Evolutionary conservation across 2,888 invertebrate genomes (phyloP).

Genomic region (Tribolium freemani): DNA sequence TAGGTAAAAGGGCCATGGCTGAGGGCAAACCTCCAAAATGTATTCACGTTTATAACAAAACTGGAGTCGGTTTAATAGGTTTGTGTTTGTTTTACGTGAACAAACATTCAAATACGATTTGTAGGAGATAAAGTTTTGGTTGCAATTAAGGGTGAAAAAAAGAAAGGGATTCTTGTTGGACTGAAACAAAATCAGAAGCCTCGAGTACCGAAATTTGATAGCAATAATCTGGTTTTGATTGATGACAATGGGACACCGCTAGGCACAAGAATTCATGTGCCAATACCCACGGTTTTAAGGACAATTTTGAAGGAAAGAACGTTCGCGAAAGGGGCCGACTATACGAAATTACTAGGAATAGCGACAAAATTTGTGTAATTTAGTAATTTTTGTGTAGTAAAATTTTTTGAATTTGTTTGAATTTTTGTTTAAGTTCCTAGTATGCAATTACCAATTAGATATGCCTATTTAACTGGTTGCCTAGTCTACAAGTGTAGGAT

Average conservation of each 20-base stretch:
- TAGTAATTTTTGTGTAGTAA: background rate
- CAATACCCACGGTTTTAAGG: conserved; percentile 91
- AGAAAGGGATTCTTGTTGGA: conserved; percentile 92
- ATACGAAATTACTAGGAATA: conserved; percentile 92
- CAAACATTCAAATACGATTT: conserved; percentile 27
- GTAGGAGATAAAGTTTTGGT: conserved; percentile 90
- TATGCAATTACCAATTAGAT: too few relatives aligned
- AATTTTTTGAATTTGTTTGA: too few relatives aligned
- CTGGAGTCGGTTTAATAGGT: conserved; percentile 75
- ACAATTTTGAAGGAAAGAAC: conserved; percentile 87
- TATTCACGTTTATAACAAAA: conserved; percentile 95
- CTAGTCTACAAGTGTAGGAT: background rate
- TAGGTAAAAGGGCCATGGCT: conserved; percentile 95
- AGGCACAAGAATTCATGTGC: conserved; percentile 95
- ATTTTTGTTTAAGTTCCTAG: too few relatives aligned
- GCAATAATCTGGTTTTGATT: conserved; percentile 95
- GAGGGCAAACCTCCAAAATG: conserved; percentile 94
- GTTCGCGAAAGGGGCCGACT: conserved; percentile 86
- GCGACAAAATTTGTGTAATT: conserved; percentile 87
- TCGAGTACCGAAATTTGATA: conserved; percentile 92
- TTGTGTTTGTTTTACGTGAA: conserved; percentile 47
- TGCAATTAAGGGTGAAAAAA: conserved; percentile 96
- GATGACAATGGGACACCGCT: conserved; percentile 95
- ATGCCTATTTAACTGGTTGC: conserved; percentile 16
- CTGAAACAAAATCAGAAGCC: conserved; percentile 85